phyloP scores from a whole-genome alignment of 1,140 invertebrate genomes.

The Drosophila repleta region DNA sequence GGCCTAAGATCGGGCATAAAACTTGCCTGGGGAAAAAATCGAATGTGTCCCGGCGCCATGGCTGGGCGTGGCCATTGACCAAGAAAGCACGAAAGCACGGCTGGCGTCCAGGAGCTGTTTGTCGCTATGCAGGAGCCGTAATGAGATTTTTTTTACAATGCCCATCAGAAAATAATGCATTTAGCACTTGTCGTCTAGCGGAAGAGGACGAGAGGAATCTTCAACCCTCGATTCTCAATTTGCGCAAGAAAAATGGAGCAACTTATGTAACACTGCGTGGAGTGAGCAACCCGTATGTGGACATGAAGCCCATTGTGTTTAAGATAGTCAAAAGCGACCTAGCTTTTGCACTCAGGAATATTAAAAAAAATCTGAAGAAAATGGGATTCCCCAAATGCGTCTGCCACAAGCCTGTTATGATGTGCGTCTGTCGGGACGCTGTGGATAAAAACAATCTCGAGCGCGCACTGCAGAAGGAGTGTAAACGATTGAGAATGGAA shows the following conservation, averaged over 20 bases:
- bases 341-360: slow-evolving; percentile 36
- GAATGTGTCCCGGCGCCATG: slow-evolving; percentile 59
- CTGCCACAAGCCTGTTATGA: slow-evolving; percentile 62
- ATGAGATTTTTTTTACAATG: slow-evolving; percentile 71
- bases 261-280: slow-evolving; percentile 70
- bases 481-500: slow-evolving; percentile 32
- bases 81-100: slow-evolving; percentile 47
- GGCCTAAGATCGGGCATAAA: slow-evolving; percentile 52
- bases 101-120: slow-evolving; percentile 73
- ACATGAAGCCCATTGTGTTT: slow-evolving; percentile 71
- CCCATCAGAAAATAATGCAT: slow-evolving; percentile 17
- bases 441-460: slow-evolving; percentile 58
- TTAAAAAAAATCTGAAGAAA: slow-evolving; percentile 59
- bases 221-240: slow-evolving; percentile 55
- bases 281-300: slow-evolving; percentile 5
- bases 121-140: slow-evolving; percentile 48
- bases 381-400: slow-evolving; percentile 68
- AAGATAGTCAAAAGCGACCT: slow-evolving; percentile 70
- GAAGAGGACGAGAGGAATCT: neutral
- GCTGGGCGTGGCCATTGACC: slow-evolving; percentile 67
- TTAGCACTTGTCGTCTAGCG: slow-evolving; percentile 21
- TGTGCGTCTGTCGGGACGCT: slow-evolving; percentile 63
- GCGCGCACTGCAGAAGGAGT: slow-evolving; percentile 49
- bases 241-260: slow-evolving; percentile 64
- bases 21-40: slow-evolving; percentile 32